These are phyloP conservation scores for Leptopilina clavipes DNA, from an alignment of 1,140 invertebrate genomes.

Conservation along the genomic window DNA sequence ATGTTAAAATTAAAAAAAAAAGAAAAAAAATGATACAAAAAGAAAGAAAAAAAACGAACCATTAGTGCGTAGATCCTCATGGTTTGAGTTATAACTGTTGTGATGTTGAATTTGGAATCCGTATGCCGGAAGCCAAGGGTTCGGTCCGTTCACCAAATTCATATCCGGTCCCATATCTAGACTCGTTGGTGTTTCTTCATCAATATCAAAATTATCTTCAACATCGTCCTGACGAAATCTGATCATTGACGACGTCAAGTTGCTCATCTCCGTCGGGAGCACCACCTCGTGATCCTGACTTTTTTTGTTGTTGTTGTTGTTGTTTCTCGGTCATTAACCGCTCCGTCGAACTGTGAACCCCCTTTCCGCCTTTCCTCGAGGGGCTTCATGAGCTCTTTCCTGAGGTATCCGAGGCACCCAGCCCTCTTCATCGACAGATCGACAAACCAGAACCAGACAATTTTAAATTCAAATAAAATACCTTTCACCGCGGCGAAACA, in stretches of 20 bases:
- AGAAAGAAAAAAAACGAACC: conserved; percentile 60
- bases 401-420: conserved; percentile 45
- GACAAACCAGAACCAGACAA: conserved; percentile 21
- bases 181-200: conserved; percentile 33
- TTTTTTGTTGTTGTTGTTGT: conserved; percentile 39
- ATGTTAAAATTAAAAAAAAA: conserved; percentile 39
- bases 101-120: conserved; percentile 73
- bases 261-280: conserved; percentile 55
- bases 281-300: conserved; percentile 45
- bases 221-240: conserved; percentile 42
- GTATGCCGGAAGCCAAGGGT: conserved; percentile 73
- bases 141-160: conserved; percentile 70
- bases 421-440: conserved; percentile 37
- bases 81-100: conserved; percentile 65
- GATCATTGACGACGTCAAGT: conserved; percentile 50
- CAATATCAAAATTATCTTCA: conserved; percentile 33
- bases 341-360: conserved; percentile 68
- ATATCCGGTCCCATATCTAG: conserved; percentile 54
- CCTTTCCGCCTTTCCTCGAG: conserved; percentile 62
- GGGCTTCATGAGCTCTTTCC: conserved; percentile 61
- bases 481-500: conserved; percentile 37
- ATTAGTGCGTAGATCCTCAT: conserved; percentile 72
- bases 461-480: conserved; percentile 18
- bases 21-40: conserved; percentile 45
- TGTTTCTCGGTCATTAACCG: conserved; percentile 63